Percentiles rank a stretch among this genome's conserved stretches.
phyloP scores from a whole-genome alignment of 2,888 invertebrate genomes.

The Drosophila dives region DNA sequence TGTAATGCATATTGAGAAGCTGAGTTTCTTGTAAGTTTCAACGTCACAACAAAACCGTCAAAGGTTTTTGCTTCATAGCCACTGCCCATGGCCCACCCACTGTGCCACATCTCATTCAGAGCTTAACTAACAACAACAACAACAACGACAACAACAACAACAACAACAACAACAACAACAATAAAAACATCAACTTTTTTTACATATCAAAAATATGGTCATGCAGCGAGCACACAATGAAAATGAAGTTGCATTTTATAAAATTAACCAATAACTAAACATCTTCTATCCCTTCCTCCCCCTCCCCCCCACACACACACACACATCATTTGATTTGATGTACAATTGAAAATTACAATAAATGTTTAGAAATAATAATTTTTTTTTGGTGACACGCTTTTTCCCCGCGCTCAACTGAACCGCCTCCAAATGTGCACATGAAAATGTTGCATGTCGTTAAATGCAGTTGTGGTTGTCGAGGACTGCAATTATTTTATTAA shows the following conservation, averaged over 20 bases:
- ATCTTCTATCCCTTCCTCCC: neutral
- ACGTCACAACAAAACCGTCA: neutral
- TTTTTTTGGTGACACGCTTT: neutral
- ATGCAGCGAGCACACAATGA: slow-evolving; percentile 39
- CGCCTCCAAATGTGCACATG: slow-evolving; percentile 48
- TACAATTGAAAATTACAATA: slow-evolving; percentile 51
- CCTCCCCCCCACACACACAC: fast-evolving
- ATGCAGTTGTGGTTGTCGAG: slow-evolving; percentile 68
- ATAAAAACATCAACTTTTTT: neutral
- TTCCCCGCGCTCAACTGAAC: slow-evolving; percentile 40
- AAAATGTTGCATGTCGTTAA: slow-evolving; percentile 77
- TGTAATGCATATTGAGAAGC: neutral
- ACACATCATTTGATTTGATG: neutral
- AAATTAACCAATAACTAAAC: slow-evolving; percentile 16
- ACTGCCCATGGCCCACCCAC: slow-evolving; percentile 10
- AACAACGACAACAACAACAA: slow-evolving; percentile 1
- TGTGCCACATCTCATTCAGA: slow-evolving; percentile 53
- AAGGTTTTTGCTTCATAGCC: slow-evolving; percentile 9
- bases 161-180: neutral
- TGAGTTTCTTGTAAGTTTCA: neutral
- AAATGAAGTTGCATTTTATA: slow-evolving; percentile 54
- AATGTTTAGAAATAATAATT: slow-evolving; percentile 1
- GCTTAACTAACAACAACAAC: slow-evolving; percentile 26
- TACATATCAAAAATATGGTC: slow-evolving; percentile 31
- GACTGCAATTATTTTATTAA: slow-evolving; percentile 75